Percentiles rank a stretch among this genome's conserved stretches.
These are phyloP conservation scores for Bujurquina vittata DNA, from an alignment of 2,113 vertebrate genomes.

Conservation along the genomic window DNA sequence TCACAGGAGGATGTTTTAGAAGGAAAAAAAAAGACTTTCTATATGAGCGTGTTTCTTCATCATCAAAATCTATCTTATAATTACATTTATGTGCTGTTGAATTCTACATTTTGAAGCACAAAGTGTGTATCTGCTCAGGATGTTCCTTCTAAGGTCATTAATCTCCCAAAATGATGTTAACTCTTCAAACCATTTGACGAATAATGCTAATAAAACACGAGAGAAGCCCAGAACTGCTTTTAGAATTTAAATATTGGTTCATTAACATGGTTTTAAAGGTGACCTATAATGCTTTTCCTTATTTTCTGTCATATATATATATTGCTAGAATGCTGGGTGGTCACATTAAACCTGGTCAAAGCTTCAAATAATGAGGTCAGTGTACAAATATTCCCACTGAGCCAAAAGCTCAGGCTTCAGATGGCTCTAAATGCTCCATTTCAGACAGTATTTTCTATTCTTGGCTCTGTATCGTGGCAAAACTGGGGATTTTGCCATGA, in stretches of 20 bases:
- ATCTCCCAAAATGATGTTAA: neutral
- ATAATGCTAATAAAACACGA: neutral
- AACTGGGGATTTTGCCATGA: neutral
- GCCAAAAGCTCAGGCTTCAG: neutral
- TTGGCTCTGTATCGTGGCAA: neutral
- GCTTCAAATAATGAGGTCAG: constrained; percentile 2
- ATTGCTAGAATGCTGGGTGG: neutral
- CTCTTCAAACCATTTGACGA: neutral
- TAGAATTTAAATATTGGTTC: neutral
- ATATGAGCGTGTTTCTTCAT: neutral
- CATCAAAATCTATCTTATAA: neutral
- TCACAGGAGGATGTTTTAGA: neutral
- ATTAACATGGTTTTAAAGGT: neutral
- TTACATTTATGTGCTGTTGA: neutral
- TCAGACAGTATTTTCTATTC: neutral
- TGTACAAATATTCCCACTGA: constrained; percentile 5
- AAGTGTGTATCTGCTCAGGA: neutral
- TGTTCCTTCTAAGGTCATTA: neutral
- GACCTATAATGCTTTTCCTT: neutral
- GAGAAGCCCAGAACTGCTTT: neutral
- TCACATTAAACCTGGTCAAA: neutral
- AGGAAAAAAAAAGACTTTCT: neutral
- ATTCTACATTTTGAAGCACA: neutral
- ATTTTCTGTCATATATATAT: neutral
- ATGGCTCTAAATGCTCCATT: neutral